These are phyloP conservation scores for Cheilosia vulpina DNA, from an alignment of 2,888 invertebrate species.

Conservation along the genomic window DNA sequence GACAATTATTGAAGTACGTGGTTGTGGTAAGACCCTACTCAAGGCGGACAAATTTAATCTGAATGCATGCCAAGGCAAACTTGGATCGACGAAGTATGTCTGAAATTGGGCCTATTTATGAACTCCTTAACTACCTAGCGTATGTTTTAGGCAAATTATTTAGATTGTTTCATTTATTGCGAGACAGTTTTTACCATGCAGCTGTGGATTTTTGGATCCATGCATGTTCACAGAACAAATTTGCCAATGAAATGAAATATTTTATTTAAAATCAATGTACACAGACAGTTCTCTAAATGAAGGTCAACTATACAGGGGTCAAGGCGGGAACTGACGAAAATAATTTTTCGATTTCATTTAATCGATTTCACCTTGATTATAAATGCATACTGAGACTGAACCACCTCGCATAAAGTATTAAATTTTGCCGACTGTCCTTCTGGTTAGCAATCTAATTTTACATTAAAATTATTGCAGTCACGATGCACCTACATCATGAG, in stretches of 20 bases:
- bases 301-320: neutral
- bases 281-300: neutral
- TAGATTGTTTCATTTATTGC: too few relatives aligned
- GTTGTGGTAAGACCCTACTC: too few relatives aligned
- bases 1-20: neutral
- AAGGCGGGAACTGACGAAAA: neutral
- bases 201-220: too few relatives aligned
- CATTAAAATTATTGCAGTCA: slow-evolving; percentile 18
- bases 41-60: neutral
- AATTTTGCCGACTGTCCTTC: slow-evolving; percentile 26
- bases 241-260: too few relatives aligned
- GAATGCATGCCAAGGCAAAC: slow-evolving; percentile 33
- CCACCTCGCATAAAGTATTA: slow-evolving; percentile 6
- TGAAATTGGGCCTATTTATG: neutral
- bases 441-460: slow-evolving; percentile 15
- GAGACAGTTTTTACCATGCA: too few relatives aligned
- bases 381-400: slow-evolving; percentile 16
- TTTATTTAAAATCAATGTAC: neutral
- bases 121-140: neutral
- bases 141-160: too few relatives aligned
- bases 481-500: slow-evolving; percentile 4
- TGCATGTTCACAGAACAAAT: too few relatives aligned
- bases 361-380: slow-evolving; percentile 19
- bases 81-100: neutral
- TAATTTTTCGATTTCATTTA: neutral